phyloP scores from a whole-genome alignment of 2,888 invertebrate genomes.

The Lochmaea crataegi region DNA sequence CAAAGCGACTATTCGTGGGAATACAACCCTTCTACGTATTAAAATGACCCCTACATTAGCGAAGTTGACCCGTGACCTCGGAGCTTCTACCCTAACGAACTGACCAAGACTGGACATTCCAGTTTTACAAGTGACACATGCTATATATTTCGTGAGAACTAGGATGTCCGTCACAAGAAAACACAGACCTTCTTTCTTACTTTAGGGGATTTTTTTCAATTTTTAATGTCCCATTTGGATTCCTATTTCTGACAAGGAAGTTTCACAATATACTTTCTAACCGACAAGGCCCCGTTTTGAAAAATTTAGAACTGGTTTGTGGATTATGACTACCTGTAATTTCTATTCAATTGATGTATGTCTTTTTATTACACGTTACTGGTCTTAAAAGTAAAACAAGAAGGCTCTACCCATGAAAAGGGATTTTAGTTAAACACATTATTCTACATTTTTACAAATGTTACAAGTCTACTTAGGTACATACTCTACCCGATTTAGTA shows the following conservation, averaged over 20 bases:
- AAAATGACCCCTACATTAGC: conserved; percentile 56
- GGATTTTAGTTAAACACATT: neutral
- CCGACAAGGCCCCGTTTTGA: conserved; percentile 27
- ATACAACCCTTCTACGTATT: conserved; percentile 54
- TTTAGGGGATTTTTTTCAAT: conserved; percentile 38
- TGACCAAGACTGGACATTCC: conserved; percentile 63
- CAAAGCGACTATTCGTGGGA: conserved; percentile 56
- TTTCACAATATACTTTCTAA: conserved; percentile 33
- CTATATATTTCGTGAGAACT: conserved; percentile 55
- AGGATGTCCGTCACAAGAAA: conserved; percentile 51
- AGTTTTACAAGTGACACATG: conserved; percentile 58
- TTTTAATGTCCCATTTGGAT: conserved; percentile 35
- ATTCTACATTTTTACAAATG: neutral
- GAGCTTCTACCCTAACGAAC: conserved; percentile 60
- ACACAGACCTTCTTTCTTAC: conserved; percentile 34
- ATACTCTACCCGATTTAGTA: neutral
- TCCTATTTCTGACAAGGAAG: conserved; percentile 43
- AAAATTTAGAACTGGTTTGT: conserved; percentile 39
- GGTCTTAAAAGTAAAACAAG: neutral
- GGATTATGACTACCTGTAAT: conserved; percentile 31
- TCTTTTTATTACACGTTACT: neutral
- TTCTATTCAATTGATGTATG: neutral
- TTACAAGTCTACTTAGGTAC: too few species aligned
- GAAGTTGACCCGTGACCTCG: conserved; percentile 55
- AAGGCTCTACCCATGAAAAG: neutral